Percentiles rank a stretch among this genome's conserved stretches.
phyloP scores from a whole-genome alignment of 2,113 vertebrate genomes.

The Prunella fulvescens region DNA sequence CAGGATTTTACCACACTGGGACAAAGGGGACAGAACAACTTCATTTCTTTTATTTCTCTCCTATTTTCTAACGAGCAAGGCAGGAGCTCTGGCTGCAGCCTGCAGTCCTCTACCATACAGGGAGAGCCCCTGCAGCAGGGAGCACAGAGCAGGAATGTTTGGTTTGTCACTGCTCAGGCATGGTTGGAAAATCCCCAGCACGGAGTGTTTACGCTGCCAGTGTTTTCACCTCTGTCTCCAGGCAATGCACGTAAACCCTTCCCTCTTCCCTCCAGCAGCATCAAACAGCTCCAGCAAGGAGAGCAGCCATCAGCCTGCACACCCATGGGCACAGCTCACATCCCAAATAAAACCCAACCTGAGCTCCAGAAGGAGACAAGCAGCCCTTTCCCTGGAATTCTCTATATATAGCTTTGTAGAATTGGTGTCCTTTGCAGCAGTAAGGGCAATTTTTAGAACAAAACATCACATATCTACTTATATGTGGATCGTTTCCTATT shows the following conservation, averaged over 20 bases:
- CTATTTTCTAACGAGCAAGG: background rate
- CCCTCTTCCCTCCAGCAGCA: conserved; percentile 70
- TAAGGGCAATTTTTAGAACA: conserved; percentile 55
- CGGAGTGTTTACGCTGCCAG: conserved; percentile 39
- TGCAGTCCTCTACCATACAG: conserved; percentile 55
- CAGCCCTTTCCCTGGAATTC: conserved; percentile 23
- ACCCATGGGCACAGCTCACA: conserved; percentile 75
- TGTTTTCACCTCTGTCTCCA: conserved; percentile 68
- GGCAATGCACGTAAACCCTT: conserved; percentile 74
- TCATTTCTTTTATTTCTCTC: background rate
- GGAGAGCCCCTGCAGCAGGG: conserved; percentile 18
- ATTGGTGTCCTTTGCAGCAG: background rate
- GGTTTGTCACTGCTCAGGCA: conserved; percentile 52
- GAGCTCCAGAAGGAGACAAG: background rate
- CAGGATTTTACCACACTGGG: background rate
- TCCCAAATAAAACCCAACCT: conserved; percentile 84
- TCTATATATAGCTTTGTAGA: conserved; percentile 47
- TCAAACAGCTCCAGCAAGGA: conserved; percentile 75
- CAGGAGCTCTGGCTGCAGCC: background rate
- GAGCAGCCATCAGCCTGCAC: conserved; percentile 65
- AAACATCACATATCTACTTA: conserved; percentile 42
- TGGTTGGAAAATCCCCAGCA: conserved; percentile 45
- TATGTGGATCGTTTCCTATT: conserved; percentile 26
- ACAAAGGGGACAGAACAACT: background rate
- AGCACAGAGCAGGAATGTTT: conserved; percentile 40